Evolutionary conservation across 2,888 invertebrate species (phyloP), one percentile per base, ranked within the genome.

Genomic region (Hypomecis atomaria): DNA sequence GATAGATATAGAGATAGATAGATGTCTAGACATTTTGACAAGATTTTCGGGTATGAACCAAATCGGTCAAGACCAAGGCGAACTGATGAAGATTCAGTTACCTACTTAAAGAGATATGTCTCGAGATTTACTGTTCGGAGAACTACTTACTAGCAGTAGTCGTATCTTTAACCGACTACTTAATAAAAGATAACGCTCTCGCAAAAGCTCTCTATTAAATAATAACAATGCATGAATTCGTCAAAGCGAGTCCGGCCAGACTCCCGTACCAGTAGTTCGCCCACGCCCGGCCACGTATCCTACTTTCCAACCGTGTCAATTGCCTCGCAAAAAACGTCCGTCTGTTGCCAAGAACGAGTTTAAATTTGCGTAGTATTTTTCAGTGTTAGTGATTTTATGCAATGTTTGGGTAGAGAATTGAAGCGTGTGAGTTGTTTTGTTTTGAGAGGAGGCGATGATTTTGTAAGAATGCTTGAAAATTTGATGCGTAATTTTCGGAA

Each of bases 231-330:
- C 60, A 60, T 11, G 40, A 54, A 47, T 50, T 43, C 45, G 37
- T 37, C 40, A 64, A 58, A 66, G 58, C 59, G 67, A 76, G 72
- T 74, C 55, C 38, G 47, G 33, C 23, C 33, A 47, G 47, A 38
- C 47, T 34, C 37, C 55, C 55, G 45, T 36, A 44, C 11, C 38
- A 42, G 42, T 49, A 58, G 23, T 73, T 77, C 73, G 72, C 89
- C 89, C 80, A 88, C 89, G 78, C 55, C 49, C 76, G 87, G 73
- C 89, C 89, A 87, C 80, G 71, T 84, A 81, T 78, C 74, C 88
- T 69, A 87, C 78, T 83, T 90, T 81, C 70, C 74, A 91, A 83
- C 78, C 77, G 83, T 90, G 90, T 91, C 91, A 91, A 90, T 90
- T 88, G 88, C 84, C 78, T 70, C 71, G 76, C 78, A 79, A 81